Evolutionary conservation across 2,797 vertebrate genomes (phyloP).

Genomic region (Danio aesculapii): DNA sequence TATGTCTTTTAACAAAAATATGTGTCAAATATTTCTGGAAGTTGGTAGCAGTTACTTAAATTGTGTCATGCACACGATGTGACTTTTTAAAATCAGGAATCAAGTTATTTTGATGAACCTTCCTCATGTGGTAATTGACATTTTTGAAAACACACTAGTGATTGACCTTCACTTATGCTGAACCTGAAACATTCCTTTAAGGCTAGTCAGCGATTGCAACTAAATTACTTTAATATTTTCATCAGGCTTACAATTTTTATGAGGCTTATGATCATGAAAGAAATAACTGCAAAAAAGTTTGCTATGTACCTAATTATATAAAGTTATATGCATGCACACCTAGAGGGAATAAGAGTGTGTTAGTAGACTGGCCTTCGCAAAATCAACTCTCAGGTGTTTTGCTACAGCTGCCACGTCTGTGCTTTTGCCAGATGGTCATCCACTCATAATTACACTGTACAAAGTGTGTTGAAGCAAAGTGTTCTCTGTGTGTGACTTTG

Average conservation of each 20-base stretch:
- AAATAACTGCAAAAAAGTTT: neutral
- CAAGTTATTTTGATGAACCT: neutral
- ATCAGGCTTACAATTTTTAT: too few species aligned
- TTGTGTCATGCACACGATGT: neutral
- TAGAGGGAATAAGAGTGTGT: neutral
- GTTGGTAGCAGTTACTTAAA: neutral
- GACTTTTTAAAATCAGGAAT: neutral
- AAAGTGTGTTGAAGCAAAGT: neutral
- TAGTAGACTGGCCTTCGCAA: neutral
- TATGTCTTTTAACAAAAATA: neutral
- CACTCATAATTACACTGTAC: constrained; percentile 13
- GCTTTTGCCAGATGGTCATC: constrained; percentile 21
- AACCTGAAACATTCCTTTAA: neutral
- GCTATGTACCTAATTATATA: neutral
- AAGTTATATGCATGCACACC: neutral
- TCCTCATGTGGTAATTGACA: neutral
- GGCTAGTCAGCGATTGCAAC: neutral
- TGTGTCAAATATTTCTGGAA: neutral
- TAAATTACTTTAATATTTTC: neutral
- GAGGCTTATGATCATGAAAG: neutral
- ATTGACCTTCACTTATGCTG: neutral
- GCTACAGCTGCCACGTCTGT: neutral
- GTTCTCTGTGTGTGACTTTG: constrained; percentile 3
- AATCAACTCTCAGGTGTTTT: constrained; percentile 18
- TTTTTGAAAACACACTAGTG: neutral